Conservation (phyloP, 2,888 invertebrate species). For the Azorinus chamasolen region DNA sequence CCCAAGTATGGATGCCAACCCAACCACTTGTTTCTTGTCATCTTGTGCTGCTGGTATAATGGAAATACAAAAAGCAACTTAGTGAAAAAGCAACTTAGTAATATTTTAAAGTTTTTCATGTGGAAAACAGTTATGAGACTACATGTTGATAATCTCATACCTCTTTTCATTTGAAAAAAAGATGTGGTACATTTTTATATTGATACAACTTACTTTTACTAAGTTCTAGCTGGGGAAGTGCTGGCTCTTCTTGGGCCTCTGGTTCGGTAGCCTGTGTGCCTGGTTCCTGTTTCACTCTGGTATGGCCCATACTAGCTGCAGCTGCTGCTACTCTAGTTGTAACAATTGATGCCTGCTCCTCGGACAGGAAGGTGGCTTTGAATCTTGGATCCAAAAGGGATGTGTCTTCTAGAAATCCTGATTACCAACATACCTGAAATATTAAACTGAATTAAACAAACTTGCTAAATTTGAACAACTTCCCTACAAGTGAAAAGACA, state of each 20-base stretch:
- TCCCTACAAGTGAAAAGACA: too few species aligned
- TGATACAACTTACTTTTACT: not conserved
- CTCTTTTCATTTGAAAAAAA: too few species aligned
- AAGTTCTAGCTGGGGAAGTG: constrained; percentile 7
- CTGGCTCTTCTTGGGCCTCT: not conserved
- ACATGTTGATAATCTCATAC: too few species aligned
- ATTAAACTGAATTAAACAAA: too few species aligned
- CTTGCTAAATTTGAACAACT: too few species aligned
- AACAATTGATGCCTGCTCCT: constrained; percentile 4
- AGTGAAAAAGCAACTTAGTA: too few species aligned
- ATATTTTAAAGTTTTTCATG: too few species aligned
- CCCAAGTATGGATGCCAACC: constrained; percentile 20
- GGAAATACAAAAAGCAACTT: too few species aligned
- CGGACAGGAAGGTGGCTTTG: constrained; percentile 3
- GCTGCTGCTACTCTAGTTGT: not conserved
- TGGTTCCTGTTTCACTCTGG: constrained; percentile 4
- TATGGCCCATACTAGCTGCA: not conserved
- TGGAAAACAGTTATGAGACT: too few species aligned
- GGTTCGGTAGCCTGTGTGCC: not conserved
- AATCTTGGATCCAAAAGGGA: constrained; percentile 17
- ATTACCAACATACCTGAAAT: constrained; percentile 7
- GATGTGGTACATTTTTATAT: too few species aligned
- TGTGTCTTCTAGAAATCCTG: constrained; percentile 8
- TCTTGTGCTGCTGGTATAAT: not conserved
- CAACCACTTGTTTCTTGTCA: constrained; percentile 1